Percentiles rank a stretch among this genome's conserved stretches.
phyloP scores from a whole-genome alignment of 64 coral and sea anemone species.

The Hydrozoanthus tunicans region DNA sequence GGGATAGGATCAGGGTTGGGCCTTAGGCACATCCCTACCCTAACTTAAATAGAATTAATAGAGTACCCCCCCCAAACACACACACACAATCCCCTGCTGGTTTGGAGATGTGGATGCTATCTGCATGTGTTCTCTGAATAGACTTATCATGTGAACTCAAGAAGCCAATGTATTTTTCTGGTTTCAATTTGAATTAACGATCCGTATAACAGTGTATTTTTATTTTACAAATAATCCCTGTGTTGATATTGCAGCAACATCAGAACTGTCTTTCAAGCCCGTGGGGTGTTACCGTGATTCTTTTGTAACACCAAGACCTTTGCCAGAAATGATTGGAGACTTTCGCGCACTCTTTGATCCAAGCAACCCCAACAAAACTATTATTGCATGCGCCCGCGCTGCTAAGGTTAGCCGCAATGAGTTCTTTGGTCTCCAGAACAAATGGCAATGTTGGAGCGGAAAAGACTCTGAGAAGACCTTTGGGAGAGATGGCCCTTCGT shows the following conservation, averaged over 20 bases:
- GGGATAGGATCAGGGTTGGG: no score
- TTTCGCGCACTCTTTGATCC: conserved; percentile 1
- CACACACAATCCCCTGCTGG: no score
- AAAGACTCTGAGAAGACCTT: conserved; percentile 22
- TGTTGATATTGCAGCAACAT: background rate
- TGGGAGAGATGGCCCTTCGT: conserved; percentile 33
- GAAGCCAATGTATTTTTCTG: background rate
- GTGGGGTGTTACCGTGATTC: conserved; percentile 41
- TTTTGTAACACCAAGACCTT: conserved; percentile 44
- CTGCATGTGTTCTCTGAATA: no score
- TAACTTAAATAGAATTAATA: no score
- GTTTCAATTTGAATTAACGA: background rate
- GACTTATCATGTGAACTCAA: no score
- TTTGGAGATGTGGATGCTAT: no score
- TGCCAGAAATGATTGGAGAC: conserved; percentile 41
- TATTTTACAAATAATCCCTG: background rate
- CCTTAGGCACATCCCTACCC: no score
- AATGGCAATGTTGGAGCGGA: conserved; percentile 34
- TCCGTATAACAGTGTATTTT: background rate
- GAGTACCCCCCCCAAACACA: no score
- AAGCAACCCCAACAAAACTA: conserved; percentile 27
- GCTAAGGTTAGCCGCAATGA: conserved; percentile 8
- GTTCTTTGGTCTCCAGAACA: conserved; percentile 43
- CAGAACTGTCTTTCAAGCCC: background rate
- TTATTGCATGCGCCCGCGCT: conserved; percentile 27